Base-by-base conservation (phyloP, 2,113 vertebrate species). In the Litocranius walleri region DNA sequence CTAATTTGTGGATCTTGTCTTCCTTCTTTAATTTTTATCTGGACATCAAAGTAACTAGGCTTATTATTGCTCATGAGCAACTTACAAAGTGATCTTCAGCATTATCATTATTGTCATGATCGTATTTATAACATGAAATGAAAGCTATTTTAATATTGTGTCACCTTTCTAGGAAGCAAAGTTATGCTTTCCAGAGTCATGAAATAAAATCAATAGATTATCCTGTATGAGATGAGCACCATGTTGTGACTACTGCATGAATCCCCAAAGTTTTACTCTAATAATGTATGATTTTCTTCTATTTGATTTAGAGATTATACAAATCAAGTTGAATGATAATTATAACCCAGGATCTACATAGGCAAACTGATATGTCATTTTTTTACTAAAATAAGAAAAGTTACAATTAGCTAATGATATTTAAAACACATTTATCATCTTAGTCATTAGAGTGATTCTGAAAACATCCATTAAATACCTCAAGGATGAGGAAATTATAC, bases 361-460 rank as follows among this genome's bases (percentile, higher is more conserved):
- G 27, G 33, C 45, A 96, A 97, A 92, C 77, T 90, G 29, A 90
- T 33, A 90, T 33, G 11, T 52, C 45, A 64, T 74, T n/a, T 56
- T 59, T 94, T 94, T 90, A 81, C 50, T 97, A n/a, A 95, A 82
- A 88, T 96, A 61, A 88, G 45, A 81, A 88, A 93, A 88, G 21
- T 33, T 83, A 59, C 48, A 94, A 95, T 90, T 96, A 97, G 40
- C 17, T 43, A 71, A 96, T 74, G 15, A 90, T 96, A 96, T 85
- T 90, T 97, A 71, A 94, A 97, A 95, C 1, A 15, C 25, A 91
- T 94, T 94, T 81, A 74, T 95, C 94, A 96, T 96, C 43, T 95
- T 82, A 50, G 61, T 96, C 59, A 96, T 92, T 96, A 94, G 14
- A 48, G 25, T 84, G 45, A 25, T 84, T 95, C 45, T 91, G 30